phyloP scores from a whole-genome alignment of 2,888 invertebrate genomes.

The Parnassius orleans region DNA sequence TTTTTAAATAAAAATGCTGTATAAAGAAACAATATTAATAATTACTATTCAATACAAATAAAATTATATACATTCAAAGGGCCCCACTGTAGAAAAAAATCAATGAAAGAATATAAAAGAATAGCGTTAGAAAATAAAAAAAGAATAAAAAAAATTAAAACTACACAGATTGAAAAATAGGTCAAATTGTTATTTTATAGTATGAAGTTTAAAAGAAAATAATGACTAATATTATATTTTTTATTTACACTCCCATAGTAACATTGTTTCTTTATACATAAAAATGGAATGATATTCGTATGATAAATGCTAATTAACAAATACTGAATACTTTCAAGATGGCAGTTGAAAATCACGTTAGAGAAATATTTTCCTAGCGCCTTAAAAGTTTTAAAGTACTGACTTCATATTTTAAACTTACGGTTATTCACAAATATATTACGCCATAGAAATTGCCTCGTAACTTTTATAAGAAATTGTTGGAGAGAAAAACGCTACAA shows the following conservation, averaged over 20 bases:
- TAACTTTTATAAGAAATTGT: background rate
- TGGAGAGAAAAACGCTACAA: background rate
- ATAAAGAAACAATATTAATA: slow-evolving; percentile 3
- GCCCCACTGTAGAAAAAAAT: background rate
- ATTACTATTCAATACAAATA: background rate
- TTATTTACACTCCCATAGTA: background rate
- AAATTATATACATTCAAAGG: background rate
- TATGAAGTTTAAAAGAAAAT: too few species aligned
- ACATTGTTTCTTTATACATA: slow-evolving; percentile 4
- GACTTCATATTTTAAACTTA: background rate
- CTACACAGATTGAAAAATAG: too few species aligned
- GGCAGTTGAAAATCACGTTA: background rate
- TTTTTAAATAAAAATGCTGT: background rate
- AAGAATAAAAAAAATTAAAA: too few species aligned
- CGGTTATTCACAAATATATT: background rate
- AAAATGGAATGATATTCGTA: background rate
- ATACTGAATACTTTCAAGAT: background rate
- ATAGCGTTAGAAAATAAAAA: too few species aligned
- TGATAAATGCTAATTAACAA: slow-evolving; percentile 3
- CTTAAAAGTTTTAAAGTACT: background rate
- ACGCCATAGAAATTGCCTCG: too few species aligned
- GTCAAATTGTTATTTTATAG: too few species aligned
- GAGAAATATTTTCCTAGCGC: background rate
- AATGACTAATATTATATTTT: background rate
- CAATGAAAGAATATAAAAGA: too few species aligned